Base-by-base conservation (phyloP, 2,797 vertebrate genomes). In the Danio albolineatus region DNA sequence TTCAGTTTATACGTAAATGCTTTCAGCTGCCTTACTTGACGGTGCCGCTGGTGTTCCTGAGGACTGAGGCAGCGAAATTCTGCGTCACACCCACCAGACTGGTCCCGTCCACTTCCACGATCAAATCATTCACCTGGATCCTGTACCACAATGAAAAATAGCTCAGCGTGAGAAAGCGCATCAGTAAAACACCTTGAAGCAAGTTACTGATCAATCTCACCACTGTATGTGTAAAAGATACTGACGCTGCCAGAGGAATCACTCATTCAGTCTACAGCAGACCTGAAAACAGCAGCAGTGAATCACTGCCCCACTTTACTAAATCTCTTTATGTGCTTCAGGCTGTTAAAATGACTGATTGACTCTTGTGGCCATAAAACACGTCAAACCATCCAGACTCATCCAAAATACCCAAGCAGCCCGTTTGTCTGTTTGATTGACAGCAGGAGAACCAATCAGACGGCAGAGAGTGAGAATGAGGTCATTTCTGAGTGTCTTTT, bases 1-100 rank as follows among this genome's bases (percentile, higher is more conserved):
- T 43, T 16, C 65, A 36, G 14, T 7, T 5, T 1, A 19, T 17
- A 43, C 14, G n/a, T 8, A 13, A 14, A 16, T 7, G 13, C 17
- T 43, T 28, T 14, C 28, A 28, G 5, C 49, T 69, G 65, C n/a
- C 86, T 89, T 90, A 99, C 97, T 94, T 95, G 89, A 99, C 96
- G 0, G 93, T 94, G 79, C 97, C 97, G 54, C 95, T 96, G 87
- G 97, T 99, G 89, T 99, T 99, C 85, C 97, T 94, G 84, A 99
- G 94, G 88, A 99, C 96, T 0, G 97, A 96, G 12, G 97, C 97
- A 0, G 97, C 97, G 1, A 98, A 97, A 88, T 94, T 97, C 92
- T 99, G 97, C 3, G 97, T 98, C 77, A 98, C 97, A 0, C 97
- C 97, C 46, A 99, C 97, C 91, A 99, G 90, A 80, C 97, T 99